A percentile compares a stretch with the other conserved stretches of the same genome.
Evolutionary conservation across 2,797 vertebrate genomes (phyloP).

Genomic region (Paedocypris micromegethes): DNA sequence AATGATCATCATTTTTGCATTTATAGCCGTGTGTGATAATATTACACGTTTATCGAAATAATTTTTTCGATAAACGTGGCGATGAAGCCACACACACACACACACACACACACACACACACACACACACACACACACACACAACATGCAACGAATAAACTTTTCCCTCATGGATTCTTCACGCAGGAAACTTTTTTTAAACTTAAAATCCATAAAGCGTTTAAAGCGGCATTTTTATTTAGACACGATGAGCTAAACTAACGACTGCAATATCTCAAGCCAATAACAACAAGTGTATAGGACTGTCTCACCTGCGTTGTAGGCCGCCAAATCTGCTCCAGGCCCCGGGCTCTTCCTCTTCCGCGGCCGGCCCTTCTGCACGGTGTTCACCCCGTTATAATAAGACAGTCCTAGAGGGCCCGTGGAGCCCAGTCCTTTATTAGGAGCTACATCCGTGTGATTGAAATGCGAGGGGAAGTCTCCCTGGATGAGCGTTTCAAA

Average conservation of each 20-base stretch:
- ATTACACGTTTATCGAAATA: no score
- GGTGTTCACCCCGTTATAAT: constrained; percentile 95
- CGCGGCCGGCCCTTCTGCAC: constrained; percentile 95
- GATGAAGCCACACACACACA: no score
- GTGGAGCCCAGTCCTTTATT: constrained; percentile 85
- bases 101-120: no score
- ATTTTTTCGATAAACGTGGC: no score
- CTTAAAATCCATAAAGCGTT: no score
- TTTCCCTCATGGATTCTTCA: no score
- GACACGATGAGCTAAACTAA: no score
- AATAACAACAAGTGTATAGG: constrained; percentile 1
- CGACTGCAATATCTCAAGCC: not conserved
- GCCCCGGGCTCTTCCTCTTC: constrained; percentile 93
- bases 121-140: no score
- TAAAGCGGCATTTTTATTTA: no score
- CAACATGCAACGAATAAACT: no score
- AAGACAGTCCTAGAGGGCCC: constrained; percentile 89
- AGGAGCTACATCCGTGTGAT: constrained; percentile 85
- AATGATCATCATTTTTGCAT: not conserved
- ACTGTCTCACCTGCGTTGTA: constrained; percentile 89
- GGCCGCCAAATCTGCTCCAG: constrained; percentile 88
- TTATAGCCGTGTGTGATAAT: no score
- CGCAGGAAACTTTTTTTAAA: no score
- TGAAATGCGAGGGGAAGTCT: constrained; percentile 93
- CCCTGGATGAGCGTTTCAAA: constrained; percentile 97